phyloP scores from a whole-genome alignment of 2,888 invertebrate species.

The Rotaria sp. region DNA sequence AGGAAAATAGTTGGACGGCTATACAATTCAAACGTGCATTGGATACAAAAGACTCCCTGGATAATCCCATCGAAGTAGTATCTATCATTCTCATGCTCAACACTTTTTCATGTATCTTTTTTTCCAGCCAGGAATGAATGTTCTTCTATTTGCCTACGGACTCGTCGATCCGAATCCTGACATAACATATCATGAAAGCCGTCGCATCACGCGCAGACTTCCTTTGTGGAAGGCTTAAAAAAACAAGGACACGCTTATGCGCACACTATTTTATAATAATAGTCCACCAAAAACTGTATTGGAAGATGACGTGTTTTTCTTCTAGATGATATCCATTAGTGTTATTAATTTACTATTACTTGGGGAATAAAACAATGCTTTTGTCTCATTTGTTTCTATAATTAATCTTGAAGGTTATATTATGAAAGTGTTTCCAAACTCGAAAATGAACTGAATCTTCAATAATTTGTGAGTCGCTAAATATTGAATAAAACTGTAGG shows the following conservation, averaged over 20 bases:
- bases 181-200: neutral
- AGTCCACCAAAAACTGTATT: too few relatives aligned
- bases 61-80: constrained; percentile 31
- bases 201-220: neutral
- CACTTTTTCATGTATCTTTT: neutral
- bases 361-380: too few relatives aligned
- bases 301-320: too few relatives aligned
- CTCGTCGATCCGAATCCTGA: constrained; percentile 28
- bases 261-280: too few relatives aligned
- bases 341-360: too few relatives aligned
- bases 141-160: constrained; percentile 34
- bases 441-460: too few relatives aligned
- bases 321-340: too few relatives aligned
- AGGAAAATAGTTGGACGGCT: constrained; percentile 35
- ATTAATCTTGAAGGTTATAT: too few relatives aligned
- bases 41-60: constrained; percentile 35
- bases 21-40: constrained; percentile 40
- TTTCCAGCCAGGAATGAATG: neutral
- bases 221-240: neutral
- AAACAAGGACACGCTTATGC: neutral
- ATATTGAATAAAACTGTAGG: too few relatives aligned
- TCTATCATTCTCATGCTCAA: neutral
- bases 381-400: too few relatives aligned
- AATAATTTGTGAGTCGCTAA: too few relatives aligned
- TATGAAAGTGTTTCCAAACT: too few relatives aligned